phyloP scores from a whole-genome alignment of 2,113 vertebrate genomes.

The Synchiropus splendidus region DNA sequence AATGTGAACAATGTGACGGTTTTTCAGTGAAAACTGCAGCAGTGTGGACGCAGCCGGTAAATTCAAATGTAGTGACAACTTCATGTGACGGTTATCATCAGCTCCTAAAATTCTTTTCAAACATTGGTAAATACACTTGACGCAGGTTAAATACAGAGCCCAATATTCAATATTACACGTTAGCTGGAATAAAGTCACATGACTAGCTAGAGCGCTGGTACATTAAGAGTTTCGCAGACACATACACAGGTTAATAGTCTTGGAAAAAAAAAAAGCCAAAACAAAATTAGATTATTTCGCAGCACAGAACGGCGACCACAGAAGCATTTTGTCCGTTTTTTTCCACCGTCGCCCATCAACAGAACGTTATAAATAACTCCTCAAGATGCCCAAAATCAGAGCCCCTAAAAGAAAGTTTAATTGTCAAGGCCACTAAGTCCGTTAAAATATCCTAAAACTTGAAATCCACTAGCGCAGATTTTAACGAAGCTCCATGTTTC shows the following conservation, averaged over 20 bases:
- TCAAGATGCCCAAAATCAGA: conserved; percentile 22
- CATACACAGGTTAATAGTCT: conserved; percentile 54
- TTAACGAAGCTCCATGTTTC: conserved; percentile 43
- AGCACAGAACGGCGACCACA: too few species aligned
- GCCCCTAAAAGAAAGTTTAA: conserved; percentile 37
- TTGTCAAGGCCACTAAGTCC: conserved; percentile 58
- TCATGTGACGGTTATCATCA: too few species aligned
- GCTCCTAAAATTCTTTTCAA: conserved; percentile 36
- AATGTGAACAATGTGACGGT: too few species aligned
- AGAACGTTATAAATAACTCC: conserved; percentile 19
- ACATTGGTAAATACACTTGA: conserved; percentile 50
- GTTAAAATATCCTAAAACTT: conserved; percentile 40
- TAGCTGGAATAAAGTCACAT: too few species aligned
- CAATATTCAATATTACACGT: too few species aligned
- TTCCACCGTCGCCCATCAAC: conserved; percentile 13
- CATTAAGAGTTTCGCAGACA: conserved; percentile 44
- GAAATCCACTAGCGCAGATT: conserved; percentile 25
- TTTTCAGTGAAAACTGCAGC: too few species aligned
- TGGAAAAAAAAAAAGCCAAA: too few species aligned
- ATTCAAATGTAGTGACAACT: too few species aligned
- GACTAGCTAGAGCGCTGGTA: conserved; percentile 49
- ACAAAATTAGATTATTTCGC: too few species aligned
- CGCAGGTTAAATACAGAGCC: conserved; percentile 54
- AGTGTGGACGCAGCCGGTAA: too few species aligned
- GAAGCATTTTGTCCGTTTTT: too few species aligned